These are phyloP conservation scores for Glomeris maerens DNA, from an alignment of 1,140 invertebrate species.

Conservation along the genomic window DNA sequence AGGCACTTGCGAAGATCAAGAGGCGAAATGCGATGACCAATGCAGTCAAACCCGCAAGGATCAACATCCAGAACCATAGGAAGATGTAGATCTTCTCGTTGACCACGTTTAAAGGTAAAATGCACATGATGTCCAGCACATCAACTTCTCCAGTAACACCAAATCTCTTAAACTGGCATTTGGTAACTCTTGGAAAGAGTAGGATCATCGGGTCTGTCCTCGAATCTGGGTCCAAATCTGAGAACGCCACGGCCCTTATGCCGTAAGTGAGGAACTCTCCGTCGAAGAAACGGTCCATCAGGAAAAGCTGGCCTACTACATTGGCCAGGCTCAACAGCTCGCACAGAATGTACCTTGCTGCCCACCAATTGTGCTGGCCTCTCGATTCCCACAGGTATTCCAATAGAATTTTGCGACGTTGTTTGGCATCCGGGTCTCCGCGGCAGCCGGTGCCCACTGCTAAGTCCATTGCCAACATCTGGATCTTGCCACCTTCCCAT, in stretches of 20 bases:
- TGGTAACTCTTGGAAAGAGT: constrained; percentile 82
- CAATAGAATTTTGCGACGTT: constrained; percentile 86
- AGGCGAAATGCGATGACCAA: constrained; percentile 55
- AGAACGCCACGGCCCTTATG: constrained; percentile 78
- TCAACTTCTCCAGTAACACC: constrained; percentile 68
- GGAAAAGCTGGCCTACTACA: constrained; percentile 90
- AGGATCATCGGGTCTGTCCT: constrained; percentile 88
- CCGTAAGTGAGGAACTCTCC: constrained; percentile 91
- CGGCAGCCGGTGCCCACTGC: constrained; percentile 81
- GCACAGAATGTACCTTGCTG: constrained; percentile 85
- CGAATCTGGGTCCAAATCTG: constrained; percentile 83
- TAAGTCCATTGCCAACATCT: constrained; percentile 87
- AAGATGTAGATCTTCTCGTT: constrained; percentile 85
- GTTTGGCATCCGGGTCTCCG: constrained; percentile 83
- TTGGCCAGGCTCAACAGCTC: constrained; percentile 76
- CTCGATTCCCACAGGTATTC: constrained; percentile 88
- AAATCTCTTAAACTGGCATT: constrained; percentile 75
- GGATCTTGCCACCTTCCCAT: constrained; percentile 90
- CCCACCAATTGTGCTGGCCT: constrained; percentile 90
- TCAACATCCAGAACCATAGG: constrained; percentile 79
- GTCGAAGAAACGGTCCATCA: constrained; percentile 93
- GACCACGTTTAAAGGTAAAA: constrained; percentile 70
- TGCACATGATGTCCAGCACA: constrained; percentile 69
- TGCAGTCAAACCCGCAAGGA: constrained; percentile 53
- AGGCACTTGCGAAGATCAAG: constrained; percentile 60